phyloP scores from a whole-genome alignment of 2,113 vertebrate genomes.

The Lethenteron reissneri region DNA sequence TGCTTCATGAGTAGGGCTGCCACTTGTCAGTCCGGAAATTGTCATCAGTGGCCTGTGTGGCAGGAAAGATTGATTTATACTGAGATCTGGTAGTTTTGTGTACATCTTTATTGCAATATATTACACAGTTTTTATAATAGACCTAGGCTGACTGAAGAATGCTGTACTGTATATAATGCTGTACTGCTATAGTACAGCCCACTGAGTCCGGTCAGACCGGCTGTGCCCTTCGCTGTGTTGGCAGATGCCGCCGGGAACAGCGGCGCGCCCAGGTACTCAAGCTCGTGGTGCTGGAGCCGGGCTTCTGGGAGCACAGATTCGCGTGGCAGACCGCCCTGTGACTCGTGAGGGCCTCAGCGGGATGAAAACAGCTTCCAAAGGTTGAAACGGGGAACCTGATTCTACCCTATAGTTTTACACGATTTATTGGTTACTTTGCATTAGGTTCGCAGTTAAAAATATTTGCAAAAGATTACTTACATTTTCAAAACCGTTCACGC shows the following conservation, averaged over 20 bases:
- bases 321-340: conserved; percentile 72
- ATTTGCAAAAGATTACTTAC: background rate
- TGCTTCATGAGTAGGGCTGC: too few relatives aligned
- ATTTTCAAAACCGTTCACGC: background rate
- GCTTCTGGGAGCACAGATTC: conserved; percentile 61
- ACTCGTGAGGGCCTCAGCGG: conserved; percentile 91
- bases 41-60: too few relatives aligned
- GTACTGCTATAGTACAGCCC: background rate
- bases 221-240: background rate
- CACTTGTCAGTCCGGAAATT: too few relatives aligned
- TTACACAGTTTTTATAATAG: conserved; percentile 15
- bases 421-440: background rate
- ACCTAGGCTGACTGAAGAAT: background rate
- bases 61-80: conserved; percentile 12
- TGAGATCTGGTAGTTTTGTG: conserved; percentile 19
- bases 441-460: conserved; percentile 1
- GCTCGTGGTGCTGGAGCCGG: conserved; percentile 25
- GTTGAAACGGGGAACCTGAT: conserved; percentile 21
- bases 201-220: background rate
- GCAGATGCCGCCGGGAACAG: conserved; percentile 52
- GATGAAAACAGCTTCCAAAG: conserved; percentile 80
- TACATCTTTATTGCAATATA: too few relatives aligned
- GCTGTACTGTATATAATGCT: background rate
- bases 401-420: background rate
- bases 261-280: conserved; percentile 38